Evolutionary conservation across 2,797 vertebrate genomes (phyloP), one percentile per base, ranked within the genome.

Genomic region (Chelonia mydas): DNA sequence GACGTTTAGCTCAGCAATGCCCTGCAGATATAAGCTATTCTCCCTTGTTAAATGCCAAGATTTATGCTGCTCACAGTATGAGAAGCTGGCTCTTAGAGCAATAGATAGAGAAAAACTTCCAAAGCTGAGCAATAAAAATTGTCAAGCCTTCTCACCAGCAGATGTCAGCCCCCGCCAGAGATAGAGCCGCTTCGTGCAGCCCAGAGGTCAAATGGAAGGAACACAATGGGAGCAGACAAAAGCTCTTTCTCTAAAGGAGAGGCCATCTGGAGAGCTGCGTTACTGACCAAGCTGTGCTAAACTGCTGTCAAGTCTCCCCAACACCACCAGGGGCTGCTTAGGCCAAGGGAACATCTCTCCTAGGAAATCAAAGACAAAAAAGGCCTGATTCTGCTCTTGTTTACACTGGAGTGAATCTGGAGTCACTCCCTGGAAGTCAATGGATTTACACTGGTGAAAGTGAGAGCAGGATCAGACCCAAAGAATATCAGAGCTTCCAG

Each of bases 141-240:
- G 89, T 90, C 11, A 72, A 85, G 87, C 2, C 37, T 76, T 93
- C 45, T 37, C 1, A 33, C 96, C 96, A 92, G 92, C 94, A 97
- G 96, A 83, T 91, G 94, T 95, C 95, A 96, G 94, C 93, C 95
- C 82, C 90, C n/a, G 59, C 59, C 65, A 72, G n/a, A 72, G 65
- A 72, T 11, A 37, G 19, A 72, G n/a, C 17, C 3, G 21, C n/a
- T 72, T 72, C 9, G 10, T 68, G n/a, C 7, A 9, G 19, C n/a
- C n/a, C 65, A 37, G n/a, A 37, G 65, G n/a, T 72, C 65, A 41
- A 37, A 72, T 21, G 65, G 65, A 72, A 41, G 10, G 65, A 72
- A 41, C 17, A 72, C n/a, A 72, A 72, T 72, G 65, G 65, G n/a
- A 37, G 13, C n/a, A 80, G 27, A 80, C 78, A 80, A 80, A 49